A percentile compares a stretch with the other conserved stretches of the same genome.
phyloP scores from a whole-genome alignment of 2,888 invertebrate species.

The Eutolmus rufibarbis region DNA sequence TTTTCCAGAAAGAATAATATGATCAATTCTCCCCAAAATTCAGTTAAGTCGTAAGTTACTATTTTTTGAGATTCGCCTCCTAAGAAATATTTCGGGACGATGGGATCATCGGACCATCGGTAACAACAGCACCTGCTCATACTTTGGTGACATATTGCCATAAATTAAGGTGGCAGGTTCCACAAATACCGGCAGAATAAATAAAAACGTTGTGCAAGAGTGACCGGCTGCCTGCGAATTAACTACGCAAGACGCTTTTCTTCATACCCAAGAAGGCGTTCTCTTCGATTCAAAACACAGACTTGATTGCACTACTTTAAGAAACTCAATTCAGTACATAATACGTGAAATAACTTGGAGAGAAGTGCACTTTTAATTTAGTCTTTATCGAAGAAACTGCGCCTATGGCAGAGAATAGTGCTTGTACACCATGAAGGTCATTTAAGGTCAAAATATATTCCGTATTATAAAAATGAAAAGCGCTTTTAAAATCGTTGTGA shows the following conservation, averaged over 20 bases:
- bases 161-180: background rate
- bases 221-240: background rate
- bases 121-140: background rate
- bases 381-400: background rate
- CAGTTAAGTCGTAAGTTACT: slow-evolving; percentile 22
- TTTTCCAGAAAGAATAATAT: slow-evolving; percentile 31
- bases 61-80: background rate
- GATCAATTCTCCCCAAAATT: slow-evolving; percentile 21
- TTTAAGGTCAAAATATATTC: slow-evolving; percentile 29
- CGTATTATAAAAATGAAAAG: slow-evolving; percentile 5
- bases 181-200: background rate
- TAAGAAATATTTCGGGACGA: slow-evolving; percentile 9
- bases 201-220: background rate
- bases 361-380: background rate
- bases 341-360: background rate
- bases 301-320: background rate
- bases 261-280: background rate
- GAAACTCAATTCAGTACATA: background rate
- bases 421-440: slow-evolving; percentile 14
- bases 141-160: background rate
- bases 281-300: slow-evolving; percentile 30
- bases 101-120: background rate
- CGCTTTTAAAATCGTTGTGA: background rate
- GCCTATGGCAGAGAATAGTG: background rate
- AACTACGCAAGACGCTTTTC: background rate